Base-by-base conservation (phyloP, 2,113 vertebrate genomes). In the Aptenodytes patagonicus region DNA sequence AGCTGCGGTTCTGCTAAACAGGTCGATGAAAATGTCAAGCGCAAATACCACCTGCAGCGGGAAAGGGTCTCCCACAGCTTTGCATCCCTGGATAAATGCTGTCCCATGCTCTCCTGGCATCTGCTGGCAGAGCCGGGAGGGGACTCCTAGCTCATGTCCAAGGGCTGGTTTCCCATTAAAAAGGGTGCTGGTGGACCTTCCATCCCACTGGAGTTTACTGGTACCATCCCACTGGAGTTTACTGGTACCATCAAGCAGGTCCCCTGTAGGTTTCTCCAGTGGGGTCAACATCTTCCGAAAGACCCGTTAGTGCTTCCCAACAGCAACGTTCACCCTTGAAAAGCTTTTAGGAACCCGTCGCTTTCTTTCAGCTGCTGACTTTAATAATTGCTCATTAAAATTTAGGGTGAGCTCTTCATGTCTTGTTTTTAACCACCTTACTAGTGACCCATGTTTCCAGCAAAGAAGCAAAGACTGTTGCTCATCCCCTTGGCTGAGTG, bases 21-120 rank as follows among this genome's bases (percentile, higher is more conserved):
- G 58, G 52, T 32, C 4, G 2, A 34, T 62, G 46, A 21, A 69
- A 92, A 89, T 26, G 52, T 61, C 77, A 78, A 76, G 77, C 3
- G 11, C 65, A 61, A 84, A 38, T 24, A 31, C 13, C 40, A 22
- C 40, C 52, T 4, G 5, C 42, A n/a, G 42, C 0, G 0, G 69
- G 32, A 83, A 46, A 38, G 22, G 25, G 17, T 68, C 24, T 81
- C 52, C 25, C 46, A 24, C 52, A 28, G 52, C 52, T 94, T 32
- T 46, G 49, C 13, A 24, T 40, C 73, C 73, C 70, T 82, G 40
- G 28, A 70, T 36, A 69, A 69, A 87, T 20, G 9, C 18, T 85
- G 25, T 89, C 55, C 21, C 51, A 71, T 42, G 72, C 90, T 84
- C 62, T 54, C 65, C 58, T 1, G 7, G 38, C 20, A 29, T 51